Base-by-base conservation (phyloP, 1,140 invertebrate genomes). In the Leptinotarsa defecta region DNA sequence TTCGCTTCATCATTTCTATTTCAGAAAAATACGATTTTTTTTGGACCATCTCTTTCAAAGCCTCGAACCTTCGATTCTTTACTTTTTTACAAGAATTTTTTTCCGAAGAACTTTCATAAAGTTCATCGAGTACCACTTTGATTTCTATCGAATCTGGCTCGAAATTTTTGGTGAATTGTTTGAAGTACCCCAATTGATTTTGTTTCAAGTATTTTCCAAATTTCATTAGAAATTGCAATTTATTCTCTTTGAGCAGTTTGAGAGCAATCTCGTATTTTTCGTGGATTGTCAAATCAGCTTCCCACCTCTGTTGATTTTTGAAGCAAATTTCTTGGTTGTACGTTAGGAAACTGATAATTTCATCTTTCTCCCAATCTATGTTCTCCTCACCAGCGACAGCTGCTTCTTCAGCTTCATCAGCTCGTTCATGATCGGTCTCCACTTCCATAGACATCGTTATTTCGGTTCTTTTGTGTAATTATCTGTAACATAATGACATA, bases 1-100 rank as follows among this genome's bases (percentile, higher is more conserved):
- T 95, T 77, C 96, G 86, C 79, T 91, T 92, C 90, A 95, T 95
- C 96, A 98, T 98, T 89, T 96, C 94, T 74, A 90, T 90, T 84
- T 97, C 95, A 85, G 92, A 94, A 81, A 98, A 98, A 86, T 98
- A 98, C 27, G 90, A 87, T 49, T 93, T 91, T 74, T 92, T 89
- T 24, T 86, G 83, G 61, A 94, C 86, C 61, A 98, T 84, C 80
- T 91, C 88, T 79, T 94, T 91, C 82, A 98, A 86, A 13, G 95
- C 96, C 83, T 92, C 89, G 85, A 91, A 98, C 65, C 96, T 76
- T 77, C 80, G 74, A 64, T 81, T 81, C 72, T 79, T 81, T 13
- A 81, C 63, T 68, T 77, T 87, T 78, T 94, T 87, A 85, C 97
- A 96, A 85, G 91, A 94, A 0, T 92, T 86, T 71, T 43, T 86